A percentile compares a stretch with the other conserved stretches of the same genome.
Conservation (phyloP, 2,113 vertebrate genomes). For the Nesospiza acunhae region DNA sequence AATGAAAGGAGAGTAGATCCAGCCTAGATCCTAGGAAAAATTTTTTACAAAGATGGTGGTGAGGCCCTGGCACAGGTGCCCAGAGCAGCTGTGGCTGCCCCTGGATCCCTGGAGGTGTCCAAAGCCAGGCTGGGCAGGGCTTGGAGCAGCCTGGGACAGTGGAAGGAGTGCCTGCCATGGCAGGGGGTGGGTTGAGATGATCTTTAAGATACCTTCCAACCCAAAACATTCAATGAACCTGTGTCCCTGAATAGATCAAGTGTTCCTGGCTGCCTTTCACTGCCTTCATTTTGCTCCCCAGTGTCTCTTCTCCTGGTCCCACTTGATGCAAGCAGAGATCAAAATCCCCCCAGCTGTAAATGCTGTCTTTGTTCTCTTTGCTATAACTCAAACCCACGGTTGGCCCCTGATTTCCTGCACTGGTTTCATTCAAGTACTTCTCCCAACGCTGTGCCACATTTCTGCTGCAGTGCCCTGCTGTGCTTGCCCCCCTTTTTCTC, state of each 20-base stretch:
- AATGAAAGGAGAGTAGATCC: not conserved
- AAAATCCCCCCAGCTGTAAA: fast-evolving
- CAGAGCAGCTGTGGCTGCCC: not conserved
- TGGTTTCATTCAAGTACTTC: not conserved
- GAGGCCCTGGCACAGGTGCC: not conserved
- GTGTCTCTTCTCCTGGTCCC: not conserved
- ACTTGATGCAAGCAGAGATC: not conserved
- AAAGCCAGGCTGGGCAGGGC: fast-evolving
- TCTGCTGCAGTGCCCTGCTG: not conserved
- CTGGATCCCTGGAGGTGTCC: not conserved
- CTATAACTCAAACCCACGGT: not conserved
- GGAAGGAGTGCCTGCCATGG: not conserved
- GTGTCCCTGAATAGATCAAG: not conserved
- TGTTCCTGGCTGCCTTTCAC: not conserved
- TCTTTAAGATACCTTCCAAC: not conserved
- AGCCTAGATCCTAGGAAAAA: not conserved
- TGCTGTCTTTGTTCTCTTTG: not conserved
- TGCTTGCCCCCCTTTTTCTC: not conserved
- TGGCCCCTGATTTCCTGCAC: not conserved
- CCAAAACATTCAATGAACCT: not conserved
- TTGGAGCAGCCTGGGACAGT: fast-evolving
- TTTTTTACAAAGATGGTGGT: fast-evolving
- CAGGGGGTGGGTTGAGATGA: not conserved
- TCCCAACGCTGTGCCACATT: not conserved
- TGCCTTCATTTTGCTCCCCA: not conserved